These are phyloP conservation scores for Palythoa grandiflora DNA, from an alignment of 92 coral and sea anemone species.

Conservation along the genomic window DNA sequence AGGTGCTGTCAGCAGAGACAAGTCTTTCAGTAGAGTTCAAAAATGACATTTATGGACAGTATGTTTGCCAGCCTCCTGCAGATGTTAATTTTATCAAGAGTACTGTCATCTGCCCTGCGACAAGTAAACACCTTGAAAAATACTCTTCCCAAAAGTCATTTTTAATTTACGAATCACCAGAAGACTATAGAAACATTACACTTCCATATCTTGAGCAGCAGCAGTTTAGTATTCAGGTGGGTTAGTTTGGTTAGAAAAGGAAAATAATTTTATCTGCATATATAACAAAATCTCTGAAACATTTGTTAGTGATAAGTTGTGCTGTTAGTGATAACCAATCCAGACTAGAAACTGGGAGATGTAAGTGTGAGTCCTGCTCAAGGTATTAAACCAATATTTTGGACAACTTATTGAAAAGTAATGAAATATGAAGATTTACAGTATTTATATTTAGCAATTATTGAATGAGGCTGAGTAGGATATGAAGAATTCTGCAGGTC, in stretches of 20 bases:
- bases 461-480: too few relatives aligned
- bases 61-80: slow-evolving; percentile 78
- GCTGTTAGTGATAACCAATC: too few relatives aligned
- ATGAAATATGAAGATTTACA: too few relatives aligned
- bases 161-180: slow-evolving; percentile 83
- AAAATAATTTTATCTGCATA: too few relatives aligned
- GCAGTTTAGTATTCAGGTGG: slow-evolving; percentile 87
- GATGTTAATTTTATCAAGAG: slow-evolving; percentile 79
- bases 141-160: slow-evolving; percentile 78
- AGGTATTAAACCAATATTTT: too few relatives aligned
- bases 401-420: too few relatives aligned
- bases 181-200: slow-evolving; percentile 73
- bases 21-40: slow-evolving; percentile 77
- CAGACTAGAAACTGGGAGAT: too few relatives aligned
- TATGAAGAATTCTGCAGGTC: too few relatives aligned
- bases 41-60: slow-evolving; percentile 92
- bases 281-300: too few relatives aligned
- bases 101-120: slow-evolving; percentile 93
- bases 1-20: slow-evolving; percentile 77
- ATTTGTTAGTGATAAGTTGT: too few relatives aligned
- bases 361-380: too few relatives aligned
- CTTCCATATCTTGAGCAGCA: slow-evolving; percentile 86
- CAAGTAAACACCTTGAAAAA: slow-evolving; percentile 86
- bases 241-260: background rate
- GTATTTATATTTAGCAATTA: too few relatives aligned